phyloP scores from a whole-genome alignment of 1,140 invertebrate genomes.

The Scaptomyza graminum region DNA sequence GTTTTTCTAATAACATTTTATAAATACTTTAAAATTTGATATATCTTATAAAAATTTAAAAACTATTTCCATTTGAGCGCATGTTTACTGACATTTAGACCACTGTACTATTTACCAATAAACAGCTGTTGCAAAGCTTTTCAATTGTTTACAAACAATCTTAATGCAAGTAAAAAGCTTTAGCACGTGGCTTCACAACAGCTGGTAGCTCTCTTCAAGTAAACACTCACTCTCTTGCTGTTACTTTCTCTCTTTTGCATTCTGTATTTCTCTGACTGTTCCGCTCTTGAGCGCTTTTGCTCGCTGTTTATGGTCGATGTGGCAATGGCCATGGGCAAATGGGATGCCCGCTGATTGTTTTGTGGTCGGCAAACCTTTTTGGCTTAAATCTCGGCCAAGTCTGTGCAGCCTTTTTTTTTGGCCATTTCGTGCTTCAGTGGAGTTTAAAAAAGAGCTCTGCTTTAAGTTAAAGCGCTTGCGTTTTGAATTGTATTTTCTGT shows the following conservation, averaged over 20 bases:
- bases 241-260: not conserved
- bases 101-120: conserved; percentile 35
- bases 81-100: not conserved
- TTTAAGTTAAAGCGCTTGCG: conserved; percentile 45
- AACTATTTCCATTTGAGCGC: not conserved
- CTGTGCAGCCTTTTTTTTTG: conserved; percentile 25
- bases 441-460: conserved; percentile 60
- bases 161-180: conserved; percentile 47
- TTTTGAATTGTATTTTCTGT: conserved; percentile 53
- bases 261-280: not conserved
- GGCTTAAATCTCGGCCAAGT: conserved; percentile 40
- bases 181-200: conserved; percentile 29
- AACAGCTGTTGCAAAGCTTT: conserved; percentile 53
- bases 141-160: conserved; percentile 72
- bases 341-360: conserved; percentile 11
- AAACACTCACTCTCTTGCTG: not conserved
- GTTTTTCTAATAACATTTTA: no score
- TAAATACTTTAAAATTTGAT: no score
- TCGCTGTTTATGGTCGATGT: conserved; percentile 21
- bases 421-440: conserved; percentile 65
- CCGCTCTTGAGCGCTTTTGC: conserved; percentile 17
- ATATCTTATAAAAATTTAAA: no score
- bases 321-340: conserved; percentile 33
- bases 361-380: conserved; percentile 38
- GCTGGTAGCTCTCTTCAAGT: conserved; percentile 2